Percentiles rank a stretch among this genome's conserved stretches.
Conservation (phyloP, 1,140 invertebrate genomes). For the Belonocnema kinseyi region DNA sequence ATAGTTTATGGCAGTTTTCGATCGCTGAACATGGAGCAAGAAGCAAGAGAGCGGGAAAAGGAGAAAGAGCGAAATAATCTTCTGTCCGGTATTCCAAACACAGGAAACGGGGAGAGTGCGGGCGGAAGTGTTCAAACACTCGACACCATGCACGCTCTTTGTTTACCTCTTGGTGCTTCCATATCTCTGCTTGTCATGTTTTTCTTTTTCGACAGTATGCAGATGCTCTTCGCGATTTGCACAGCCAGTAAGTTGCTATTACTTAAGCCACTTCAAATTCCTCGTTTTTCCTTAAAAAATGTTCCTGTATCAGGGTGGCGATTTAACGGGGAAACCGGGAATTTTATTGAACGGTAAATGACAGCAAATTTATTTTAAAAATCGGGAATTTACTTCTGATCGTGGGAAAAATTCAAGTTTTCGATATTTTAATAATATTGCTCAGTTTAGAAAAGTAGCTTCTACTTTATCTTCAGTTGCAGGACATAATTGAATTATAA, state of each 20-base stretch:
- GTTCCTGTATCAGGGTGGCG: too few species aligned
- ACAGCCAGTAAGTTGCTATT: conserved; percentile 89
- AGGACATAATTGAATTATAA: too few species aligned
- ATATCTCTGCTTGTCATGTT: conserved; percentile 98
- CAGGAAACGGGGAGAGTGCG: conserved; percentile 60
- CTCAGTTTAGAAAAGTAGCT: too few species aligned
- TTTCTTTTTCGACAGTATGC: conserved; percentile 99
- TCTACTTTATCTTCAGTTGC: too few species aligned
- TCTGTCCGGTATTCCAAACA: conserved; percentile 72
- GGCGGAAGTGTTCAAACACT: conserved; percentile 91
- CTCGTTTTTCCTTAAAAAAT: too few species aligned
- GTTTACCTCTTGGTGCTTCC: conserved; percentile 96
- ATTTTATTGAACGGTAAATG: too few species aligned
- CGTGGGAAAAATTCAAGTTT: too few species aligned
- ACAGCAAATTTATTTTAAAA: too few species aligned
- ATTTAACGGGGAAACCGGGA: too few species aligned
- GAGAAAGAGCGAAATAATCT: conserved; percentile 84
- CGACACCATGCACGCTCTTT: conserved; percentile 97
- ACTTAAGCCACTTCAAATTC: conserved; percentile 8
- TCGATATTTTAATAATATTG: too few species aligned
- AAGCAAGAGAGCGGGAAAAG: conserved; percentile 89
- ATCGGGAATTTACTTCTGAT: too few species aligned
- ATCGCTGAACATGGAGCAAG: conserved; percentile 95
- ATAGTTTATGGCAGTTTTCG: conserved; percentile 98
- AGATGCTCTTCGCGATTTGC: conserved; percentile 97